phyloP scores from a whole-genome alignment of 2,888 invertebrate species.

The Timandra comae region DNA sequence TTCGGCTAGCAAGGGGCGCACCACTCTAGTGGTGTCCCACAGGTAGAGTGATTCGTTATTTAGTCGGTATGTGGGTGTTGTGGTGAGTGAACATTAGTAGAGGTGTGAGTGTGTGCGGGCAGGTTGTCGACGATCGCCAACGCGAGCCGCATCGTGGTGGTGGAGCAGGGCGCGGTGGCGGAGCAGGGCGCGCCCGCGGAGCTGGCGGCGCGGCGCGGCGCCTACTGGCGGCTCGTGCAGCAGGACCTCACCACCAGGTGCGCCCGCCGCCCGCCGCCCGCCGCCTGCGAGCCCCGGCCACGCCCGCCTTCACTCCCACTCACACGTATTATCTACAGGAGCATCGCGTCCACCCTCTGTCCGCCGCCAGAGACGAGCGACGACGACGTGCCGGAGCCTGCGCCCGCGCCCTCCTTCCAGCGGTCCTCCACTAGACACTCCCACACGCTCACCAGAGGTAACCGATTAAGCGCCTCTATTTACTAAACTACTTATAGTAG shows the following conservation, averaged over 20 bases:
- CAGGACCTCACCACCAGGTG: slow-evolving; percentile 72
- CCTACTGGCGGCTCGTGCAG: slow-evolving; percentile 81
- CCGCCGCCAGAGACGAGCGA: slow-evolving; percentile 22
- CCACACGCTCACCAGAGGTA: slow-evolving; percentile 5
- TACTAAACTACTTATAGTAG: too few species aligned
- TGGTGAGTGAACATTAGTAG: slow-evolving; percentile 13
- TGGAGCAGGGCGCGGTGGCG: slow-evolving; percentile 81
- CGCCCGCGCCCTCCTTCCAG: slow-evolving; percentile 18
- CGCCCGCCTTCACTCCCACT: neutral
- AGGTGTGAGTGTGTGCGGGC: neutral
- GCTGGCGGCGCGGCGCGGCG: slow-evolving; percentile 77
- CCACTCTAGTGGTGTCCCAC: slow-evolving; percentile 85
- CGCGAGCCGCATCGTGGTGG: slow-evolving; percentile 82
- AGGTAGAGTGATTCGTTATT: too few species aligned
- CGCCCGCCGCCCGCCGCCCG: slow-evolving; percentile 6
- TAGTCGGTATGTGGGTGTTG: too few species aligned
- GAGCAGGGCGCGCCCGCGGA: slow-evolving; percentile 85
- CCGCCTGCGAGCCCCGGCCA: neutral
- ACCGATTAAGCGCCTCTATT: too few species aligned
- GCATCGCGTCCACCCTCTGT: slow-evolving; percentile 25
- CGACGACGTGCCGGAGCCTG: slow-evolving; percentile 20
- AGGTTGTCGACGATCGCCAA: slow-evolving; percentile 81
- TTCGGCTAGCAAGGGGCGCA: slow-evolving; percentile 82
- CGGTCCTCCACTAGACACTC: slow-evolving; percentile 34
- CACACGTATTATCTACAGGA: slow-evolving; percentile 24